Conservation (phyloP, 2,113 vertebrate species). For the Varanus salvator region DNA sequence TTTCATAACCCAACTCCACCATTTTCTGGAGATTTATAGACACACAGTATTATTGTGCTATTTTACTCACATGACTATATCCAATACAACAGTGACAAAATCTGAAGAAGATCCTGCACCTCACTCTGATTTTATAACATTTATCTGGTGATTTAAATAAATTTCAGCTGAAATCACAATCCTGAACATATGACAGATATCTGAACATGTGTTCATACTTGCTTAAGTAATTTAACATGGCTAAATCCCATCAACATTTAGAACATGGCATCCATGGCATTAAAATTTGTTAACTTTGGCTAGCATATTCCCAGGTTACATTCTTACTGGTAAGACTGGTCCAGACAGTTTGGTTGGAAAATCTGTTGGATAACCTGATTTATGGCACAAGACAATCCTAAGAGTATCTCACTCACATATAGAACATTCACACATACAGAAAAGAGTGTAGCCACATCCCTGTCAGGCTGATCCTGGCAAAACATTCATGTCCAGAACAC, state of each 20-base stretch:
- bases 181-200: background rate
- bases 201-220: background rate
- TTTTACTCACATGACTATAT: constrained; percentile 7
- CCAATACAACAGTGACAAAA: constrained; percentile 36
- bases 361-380: too few species aligned
- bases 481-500: background rate
- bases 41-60: background rate
- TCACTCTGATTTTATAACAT: constrained; percentile 40
- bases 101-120: constrained; percentile 37
- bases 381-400: background rate
- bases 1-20: constrained; percentile 43
- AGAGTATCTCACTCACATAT: background rate
- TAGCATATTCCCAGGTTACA: background rate
- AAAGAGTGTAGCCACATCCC: background rate
- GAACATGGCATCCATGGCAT: background rate
- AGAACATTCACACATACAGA: background rate
- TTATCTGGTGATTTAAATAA: constrained; percentile 29
- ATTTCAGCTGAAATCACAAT: background rate
- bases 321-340: background rate
- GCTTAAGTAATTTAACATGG: background rate
- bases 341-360: background rate
- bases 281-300: background rate
- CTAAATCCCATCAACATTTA: background rate
- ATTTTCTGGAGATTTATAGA: constrained; percentile 39
- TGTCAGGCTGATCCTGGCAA: background rate